Conservation (phyloP, 2,888 invertebrate genomes). For the Pyrrhosoma nymphula region DNA sequence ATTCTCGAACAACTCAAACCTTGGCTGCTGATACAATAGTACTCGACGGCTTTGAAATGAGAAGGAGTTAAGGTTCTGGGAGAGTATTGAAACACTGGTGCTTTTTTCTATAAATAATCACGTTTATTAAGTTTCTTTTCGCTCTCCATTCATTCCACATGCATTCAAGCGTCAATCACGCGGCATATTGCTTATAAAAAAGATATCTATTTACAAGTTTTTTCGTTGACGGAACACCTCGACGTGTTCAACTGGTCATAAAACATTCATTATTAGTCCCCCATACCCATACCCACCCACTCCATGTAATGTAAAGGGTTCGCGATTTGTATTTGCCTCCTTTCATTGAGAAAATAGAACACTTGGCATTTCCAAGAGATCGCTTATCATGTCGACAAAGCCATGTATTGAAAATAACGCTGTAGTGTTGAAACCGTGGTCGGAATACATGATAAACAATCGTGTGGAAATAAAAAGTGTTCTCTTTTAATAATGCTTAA, state of each 20-base stretch:
- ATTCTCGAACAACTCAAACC: neutral
- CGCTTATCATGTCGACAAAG: no score
- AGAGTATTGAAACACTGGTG: neutral
- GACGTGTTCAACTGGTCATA: neutral
- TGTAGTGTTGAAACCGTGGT: no score
- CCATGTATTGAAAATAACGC: no score
- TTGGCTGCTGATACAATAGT: neutral
- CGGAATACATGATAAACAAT: no score
- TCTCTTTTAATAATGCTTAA: no score
- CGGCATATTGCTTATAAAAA: neutral
- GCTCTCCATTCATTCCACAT: slow-evolving; percentile 24
- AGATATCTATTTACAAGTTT: slow-evolving; percentile 3
- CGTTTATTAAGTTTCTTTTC: slow-evolving; percentile 31
- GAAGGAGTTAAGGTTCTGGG: neutral
- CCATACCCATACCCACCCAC: slow-evolving; percentile 41
- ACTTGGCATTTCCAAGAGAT: no score
- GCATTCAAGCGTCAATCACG: neutral
- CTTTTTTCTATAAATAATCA: slow-evolving; percentile 41
- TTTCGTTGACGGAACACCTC: neutral
- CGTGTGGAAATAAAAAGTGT: no score
- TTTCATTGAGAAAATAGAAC: neutral
- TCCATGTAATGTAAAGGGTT: slow-evolving; percentile 43
- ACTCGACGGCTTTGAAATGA: neutral
- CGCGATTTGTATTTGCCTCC: slow-evolving; percentile 18
- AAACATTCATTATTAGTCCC: slow-evolving; percentile 32